Percentiles rank a stretch among this genome's conserved stretches.
phyloP scores from a whole-genome alignment of 2,888 invertebrate species.

The Coelopa pilipes region DNA sequence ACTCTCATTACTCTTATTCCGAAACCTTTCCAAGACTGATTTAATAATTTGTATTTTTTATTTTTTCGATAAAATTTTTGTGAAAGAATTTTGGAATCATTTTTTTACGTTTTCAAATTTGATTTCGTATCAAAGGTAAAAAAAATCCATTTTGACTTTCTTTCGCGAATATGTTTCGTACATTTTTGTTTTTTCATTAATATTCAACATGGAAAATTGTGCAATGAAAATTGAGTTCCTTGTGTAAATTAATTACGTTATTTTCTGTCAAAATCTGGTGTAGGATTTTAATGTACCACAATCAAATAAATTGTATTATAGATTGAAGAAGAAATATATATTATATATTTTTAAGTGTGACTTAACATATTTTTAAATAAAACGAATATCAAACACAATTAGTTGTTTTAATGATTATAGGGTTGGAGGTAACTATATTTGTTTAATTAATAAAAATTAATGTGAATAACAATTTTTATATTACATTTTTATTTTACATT shows the following conservation, averaged over 20 bases:
- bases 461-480: background rate
- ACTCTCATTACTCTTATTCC: conserved; percentile 13
- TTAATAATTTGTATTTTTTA: conserved; percentile 38
- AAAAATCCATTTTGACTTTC: conserved; percentile 48
- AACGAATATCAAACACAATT: no score
- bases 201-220: conserved; percentile 9
- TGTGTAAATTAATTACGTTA: background rate
- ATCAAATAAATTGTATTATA: no score
- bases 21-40: conserved; percentile 48
- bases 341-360: no score
- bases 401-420: background rate
- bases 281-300: background rate
- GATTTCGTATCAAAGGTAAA: background rate
- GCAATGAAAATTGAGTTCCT: conserved; percentile 4
- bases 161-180: conserved; percentile 34
- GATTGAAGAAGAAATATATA: no score
- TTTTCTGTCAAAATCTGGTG: conserved; percentile 5
- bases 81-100: conserved; percentile 49
- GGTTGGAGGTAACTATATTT: background rate
- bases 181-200: background rate
- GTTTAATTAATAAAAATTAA: conserved; percentile 5
- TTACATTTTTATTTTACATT: background rate
- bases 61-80: conserved; percentile 7
- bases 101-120: conserved; percentile 31
- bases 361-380: no score